Base-by-base conservation (phyloP, 2,113 vertebrate species). In the Anhinga rufa region DNA sequence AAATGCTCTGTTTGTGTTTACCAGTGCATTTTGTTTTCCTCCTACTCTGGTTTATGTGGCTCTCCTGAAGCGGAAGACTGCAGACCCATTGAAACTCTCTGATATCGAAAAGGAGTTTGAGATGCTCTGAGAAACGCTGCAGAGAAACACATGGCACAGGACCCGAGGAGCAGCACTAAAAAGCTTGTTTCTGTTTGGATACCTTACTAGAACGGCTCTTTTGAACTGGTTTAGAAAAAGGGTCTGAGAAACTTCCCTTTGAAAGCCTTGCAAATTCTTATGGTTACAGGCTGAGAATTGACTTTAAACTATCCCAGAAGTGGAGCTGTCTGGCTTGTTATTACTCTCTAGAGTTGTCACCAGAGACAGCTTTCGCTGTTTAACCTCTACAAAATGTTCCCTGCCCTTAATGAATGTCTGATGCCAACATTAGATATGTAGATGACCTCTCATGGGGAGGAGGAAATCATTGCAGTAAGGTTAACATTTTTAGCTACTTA, bases 401-500 rank as follows among this genome's bases (percentile, higher is more conserved):
- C 40, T 82, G 55, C 29, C 42, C 2, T 4, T 86, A 88, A 91
- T 88, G 76, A 90, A 65, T 46, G 68, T 57, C 86, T 86, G 54
- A 80, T 94, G 66, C 52, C 82, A 94, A 72, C 32, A 29, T 85
- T 60, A 71, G 48, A 74, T 82, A 44, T 20, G 40, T 52, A 86
- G 25, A 40, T 38, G 21, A 22, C 7, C 2, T 66, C 68, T 93
- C 92, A 46, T 0, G 1, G 51, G 60, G 58, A 70, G 54, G 55
- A 91, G 49, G 44, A 92, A 72, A 65, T 86, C 40, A 31, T 34
- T 96, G 64, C 83, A 88, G 46, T 64, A 92, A 94, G 26, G 65
- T 75, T 78, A 92, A 93, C 60, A 10, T 52, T 96, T 96, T 95
- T 86, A 94, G 80, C 78, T 61, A 38, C 68, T 81, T 61, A 38